phyloP scores from a whole-genome alignment of 2,113 vertebrate species.

The Talpa occidentalis region DNA sequence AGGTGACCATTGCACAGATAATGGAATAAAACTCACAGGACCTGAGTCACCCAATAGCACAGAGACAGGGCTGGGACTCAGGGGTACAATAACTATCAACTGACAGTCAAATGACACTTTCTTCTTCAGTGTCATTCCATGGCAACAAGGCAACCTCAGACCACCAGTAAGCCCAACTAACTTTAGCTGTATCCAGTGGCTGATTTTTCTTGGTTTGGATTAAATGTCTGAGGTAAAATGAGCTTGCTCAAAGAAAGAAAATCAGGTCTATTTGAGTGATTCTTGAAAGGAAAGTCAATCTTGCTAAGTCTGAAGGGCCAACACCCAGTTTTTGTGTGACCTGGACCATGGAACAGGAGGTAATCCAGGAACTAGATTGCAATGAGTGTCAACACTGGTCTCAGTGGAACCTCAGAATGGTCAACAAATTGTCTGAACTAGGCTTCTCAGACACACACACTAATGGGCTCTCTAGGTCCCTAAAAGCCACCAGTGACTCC shows the following conservation, averaged over 20 bases:
- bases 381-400: neutral
- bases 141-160: neutral
- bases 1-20: neutral
- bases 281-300: neutral
- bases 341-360: neutral
- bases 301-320: neutral
- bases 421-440: neutral
- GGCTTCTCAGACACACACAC: neutral
- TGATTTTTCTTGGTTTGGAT: neutral
- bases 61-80: neutral
- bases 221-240: neutral
- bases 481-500: constrained; percentile 68
- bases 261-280: neutral
- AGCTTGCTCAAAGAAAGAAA: constrained; percentile 16
- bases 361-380: neutral
- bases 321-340: neutral
- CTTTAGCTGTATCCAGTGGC: too few relatives aligned
- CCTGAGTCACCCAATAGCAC: neutral
- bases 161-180: neutral
- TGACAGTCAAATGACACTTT: neutral
- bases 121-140: neutral
- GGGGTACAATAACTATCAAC: neutral
- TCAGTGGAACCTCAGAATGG: neutral
- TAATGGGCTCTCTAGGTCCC: neutral
- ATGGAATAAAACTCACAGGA: neutral